Base-by-base conservation (phyloP, 2,888 invertebrate genomes). In the Dermolepida albohirtum region DNA sequence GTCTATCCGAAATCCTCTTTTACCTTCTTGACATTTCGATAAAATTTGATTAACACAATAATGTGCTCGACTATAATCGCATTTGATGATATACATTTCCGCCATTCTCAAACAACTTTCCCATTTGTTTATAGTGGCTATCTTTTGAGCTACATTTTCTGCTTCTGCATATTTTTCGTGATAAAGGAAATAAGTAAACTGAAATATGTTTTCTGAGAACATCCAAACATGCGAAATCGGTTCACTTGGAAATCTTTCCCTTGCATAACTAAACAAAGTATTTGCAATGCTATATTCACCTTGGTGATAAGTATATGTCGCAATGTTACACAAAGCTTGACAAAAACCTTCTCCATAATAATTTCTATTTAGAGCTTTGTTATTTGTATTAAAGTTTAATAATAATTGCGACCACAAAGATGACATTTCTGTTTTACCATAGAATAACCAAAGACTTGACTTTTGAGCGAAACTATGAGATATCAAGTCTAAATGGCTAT, bases 391-490 rank as follows among this genome's bases (percentile, higher is more conserved):
- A 14, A 93, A 86, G 74, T 92, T 89, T 0, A 96, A 85, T 34
- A 95, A 83, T 11, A 95, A 82, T 81, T 96, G 95, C 57, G 93
- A 90, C 80, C 90, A 91, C 40, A 96, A 85, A 0, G 92, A 91
- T 0, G 92, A 90, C 88, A 95, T 91, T 81, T 94, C 93, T 0
- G 91, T 90, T 81, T 94, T 93, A 0, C 97, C 97, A 80, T 95
- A 96, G 65, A 94, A 88, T 11, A 91, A 88, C 96, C 96, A 96
- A 8, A 97, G 85, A 0, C 94, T 93, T 0, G 95, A 90, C 74
- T 93, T 91, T 82, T 95, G 91, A 0, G 93, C 90, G 74, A 93
- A 88, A 17, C 93, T 93, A 71, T 92, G 91, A 72, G 93, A 90
- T 71, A 93, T 90, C 64, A 96, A 85, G 74, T 95, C 95, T 2